These are phyloP conservation scores for Kradibia gibbosae DNA, from an alignment of 1,140 invertebrate species.

Conservation along the genomic window DNA sequence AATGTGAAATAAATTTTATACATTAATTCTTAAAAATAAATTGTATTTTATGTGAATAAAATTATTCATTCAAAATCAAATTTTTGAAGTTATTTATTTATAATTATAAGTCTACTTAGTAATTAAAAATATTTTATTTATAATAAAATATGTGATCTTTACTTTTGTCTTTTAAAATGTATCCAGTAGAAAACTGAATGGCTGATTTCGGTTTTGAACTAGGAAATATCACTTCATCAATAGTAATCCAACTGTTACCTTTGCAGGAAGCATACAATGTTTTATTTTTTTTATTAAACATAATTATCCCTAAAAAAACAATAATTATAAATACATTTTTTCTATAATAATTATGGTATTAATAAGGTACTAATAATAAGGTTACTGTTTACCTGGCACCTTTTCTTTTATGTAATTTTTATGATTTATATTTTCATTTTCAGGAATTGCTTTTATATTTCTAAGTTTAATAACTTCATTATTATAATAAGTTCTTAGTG, in stretches of 20 bases:
- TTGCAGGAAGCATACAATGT: conserved; percentile 76
- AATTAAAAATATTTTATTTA: conserved; percentile 50
- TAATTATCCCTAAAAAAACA: conserved; percentile 67
- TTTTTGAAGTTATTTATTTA: conserved; percentile 9
- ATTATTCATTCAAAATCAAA: conserved; percentile 47
- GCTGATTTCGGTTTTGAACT: conserved; percentile 77
- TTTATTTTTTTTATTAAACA: conserved; percentile 73
- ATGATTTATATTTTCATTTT: conserved; percentile 33
- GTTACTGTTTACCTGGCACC: conserved; percentile 57
- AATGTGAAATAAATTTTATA: conserved; percentile 49
- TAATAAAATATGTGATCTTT: conserved; percentile 54
- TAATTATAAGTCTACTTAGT: conserved; percentile 26
- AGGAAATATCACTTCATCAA: conserved; percentile 74
- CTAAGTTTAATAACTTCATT: conserved; percentile 76
- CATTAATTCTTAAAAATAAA: conserved; percentile 45
- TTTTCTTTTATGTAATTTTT: conserved; percentile 51
- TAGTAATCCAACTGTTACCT: conserved; percentile 74
- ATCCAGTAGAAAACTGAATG: conserved; percentile 80
- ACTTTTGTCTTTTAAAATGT: conserved; percentile 71
- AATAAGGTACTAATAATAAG: not conserved
- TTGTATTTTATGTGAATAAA: conserved; percentile 50
- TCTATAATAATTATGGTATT: not conserved
- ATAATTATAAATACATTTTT: not conserved
- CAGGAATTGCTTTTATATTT: conserved; percentile 69
- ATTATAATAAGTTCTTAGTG: conserved; percentile 76